A percentile compares a stretch with the other conserved stretches of the same genome.
Conservation (phyloP, 1,140 invertebrate genomes). For the Psix sp. region DNA sequence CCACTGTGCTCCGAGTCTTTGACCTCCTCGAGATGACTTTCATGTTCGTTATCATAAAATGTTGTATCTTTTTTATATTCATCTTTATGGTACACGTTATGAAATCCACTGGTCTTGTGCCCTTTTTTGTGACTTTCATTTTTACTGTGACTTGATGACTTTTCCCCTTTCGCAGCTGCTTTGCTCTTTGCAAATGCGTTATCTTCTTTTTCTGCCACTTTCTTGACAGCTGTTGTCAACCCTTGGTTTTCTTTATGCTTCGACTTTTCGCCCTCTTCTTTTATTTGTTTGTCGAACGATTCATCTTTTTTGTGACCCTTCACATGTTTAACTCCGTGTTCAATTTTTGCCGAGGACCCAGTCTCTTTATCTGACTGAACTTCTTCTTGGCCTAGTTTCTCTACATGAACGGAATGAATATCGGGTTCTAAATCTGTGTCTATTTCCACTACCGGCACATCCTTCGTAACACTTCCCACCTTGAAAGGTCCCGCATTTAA, state of each 20-base stretch:
- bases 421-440: conserved; percentile 27
- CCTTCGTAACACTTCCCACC: conserved; percentile 13
- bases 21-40: conserved; percentile 80
- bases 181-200: conserved; percentile 75
- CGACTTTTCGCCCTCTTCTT: conserved; percentile 77
- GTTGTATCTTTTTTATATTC: conserved; percentile 76
- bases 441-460: background rate
- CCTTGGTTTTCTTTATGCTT: conserved; percentile 78
- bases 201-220: conserved; percentile 77
- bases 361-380: background rate
- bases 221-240: conserved; percentile 76
- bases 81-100: conserved; percentile 82
- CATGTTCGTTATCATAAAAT: conserved; percentile 82
- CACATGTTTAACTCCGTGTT: conserved; percentile 68
- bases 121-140: conserved; percentile 81
- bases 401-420: conserved; percentile 23
- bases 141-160: conserved; percentile 77
- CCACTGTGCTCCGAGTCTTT: conserved; percentile 80
- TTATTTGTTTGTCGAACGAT: conserved; percentile 78
- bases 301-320: conserved; percentile 78
- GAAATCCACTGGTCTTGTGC: conserved; percentile 81
- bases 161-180: conserved; percentile 74
- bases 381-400: conserved; percentile 35
- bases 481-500: conserved; percentile 25
- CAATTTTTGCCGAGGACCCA: conserved; percentile 28